A percentile compares a stretch with the other conserved stretches of the same genome.
phyloP scores from a whole-genome alignment of 2,888 invertebrate genomes.

The Acleris sparsana region DNA sequence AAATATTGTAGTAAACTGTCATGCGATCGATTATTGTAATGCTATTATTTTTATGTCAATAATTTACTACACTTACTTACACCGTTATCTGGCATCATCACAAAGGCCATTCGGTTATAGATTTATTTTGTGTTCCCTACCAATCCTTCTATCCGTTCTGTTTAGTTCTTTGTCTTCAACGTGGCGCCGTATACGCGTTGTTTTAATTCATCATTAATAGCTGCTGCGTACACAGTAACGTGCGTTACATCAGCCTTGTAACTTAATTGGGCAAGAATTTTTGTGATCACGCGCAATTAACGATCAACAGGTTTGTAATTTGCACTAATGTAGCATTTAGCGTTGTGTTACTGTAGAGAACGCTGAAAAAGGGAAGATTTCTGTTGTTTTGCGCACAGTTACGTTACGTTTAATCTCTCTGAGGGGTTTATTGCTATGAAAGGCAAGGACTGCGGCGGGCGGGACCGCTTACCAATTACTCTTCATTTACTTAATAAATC shows the following conservation, averaged over 20 bases:
- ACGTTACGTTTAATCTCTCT: conserved; percentile 21
- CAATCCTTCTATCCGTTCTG: too few relatives aligned
- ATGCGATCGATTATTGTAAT: neutral
- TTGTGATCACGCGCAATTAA: conserved; percentile 41
- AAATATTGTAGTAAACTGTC: conserved; percentile 3
- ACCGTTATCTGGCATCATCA: neutral
- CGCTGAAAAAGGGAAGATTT: conserved; percentile 15
- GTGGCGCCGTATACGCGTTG: neutral
- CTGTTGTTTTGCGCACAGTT: conserved; percentile 12
- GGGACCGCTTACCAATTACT: conserved; percentile 11
- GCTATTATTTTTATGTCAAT: too few relatives aligned
- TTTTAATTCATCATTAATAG: neutral
- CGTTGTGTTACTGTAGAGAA: neutral
- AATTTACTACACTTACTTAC: neutral
- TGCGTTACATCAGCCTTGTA: conserved; percentile 51
- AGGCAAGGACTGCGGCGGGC: conserved; percentile 10
- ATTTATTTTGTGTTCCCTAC: neutral
- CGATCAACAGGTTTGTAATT: conserved; percentile 28
- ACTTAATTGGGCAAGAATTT: conserved; percentile 53
- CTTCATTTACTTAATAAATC: conserved; percentile 28
- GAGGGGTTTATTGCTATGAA: conserved; percentile 22
- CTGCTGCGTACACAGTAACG: conserved; percentile 8
- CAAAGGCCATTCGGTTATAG: neutral
- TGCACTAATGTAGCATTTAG: conserved; percentile 16
- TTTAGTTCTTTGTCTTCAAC: too few relatives aligned